Evolutionary conservation across 2,113 vertebrate species (phyloP).

Genomic region (Agelaius phoeniceus): DNA sequence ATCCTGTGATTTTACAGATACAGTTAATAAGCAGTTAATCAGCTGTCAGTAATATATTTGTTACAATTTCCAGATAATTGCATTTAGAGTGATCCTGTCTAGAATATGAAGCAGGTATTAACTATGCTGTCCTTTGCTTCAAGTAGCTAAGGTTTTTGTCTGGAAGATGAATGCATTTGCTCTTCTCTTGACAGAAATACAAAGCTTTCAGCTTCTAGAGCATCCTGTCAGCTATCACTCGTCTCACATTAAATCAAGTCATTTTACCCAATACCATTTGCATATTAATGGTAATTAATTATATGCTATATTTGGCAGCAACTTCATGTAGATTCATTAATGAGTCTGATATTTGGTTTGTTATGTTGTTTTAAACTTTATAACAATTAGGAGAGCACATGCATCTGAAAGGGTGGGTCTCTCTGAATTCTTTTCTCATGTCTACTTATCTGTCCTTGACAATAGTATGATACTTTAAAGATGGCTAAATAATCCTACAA

Average conservation of each 20-base stretch:
- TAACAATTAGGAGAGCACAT: constrained; percentile 59
- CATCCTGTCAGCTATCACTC: constrained; percentile 21
- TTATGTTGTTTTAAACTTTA: constrained; percentile 63
- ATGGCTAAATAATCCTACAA: not conserved
- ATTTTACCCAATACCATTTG: constrained; percentile 57
- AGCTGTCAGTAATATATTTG: not conserved
- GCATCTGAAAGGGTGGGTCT: not conserved
- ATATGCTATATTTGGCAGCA: constrained; percentile 70
- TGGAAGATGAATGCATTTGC: not conserved
- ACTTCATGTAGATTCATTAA: constrained; percentile 54
- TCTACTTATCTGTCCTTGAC: not conserved
- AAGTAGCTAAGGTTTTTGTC: not conserved
- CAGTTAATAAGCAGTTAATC: constrained; percentile 21
- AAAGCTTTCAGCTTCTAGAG: constrained; percentile 2
- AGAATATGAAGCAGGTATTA: not conserved
- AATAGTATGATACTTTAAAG: not conserved
- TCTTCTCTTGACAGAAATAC: not conserved
- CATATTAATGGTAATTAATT: constrained; percentile 74
- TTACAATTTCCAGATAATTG: constrained; percentile 24
- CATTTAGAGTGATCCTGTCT: constrained; percentile 4
- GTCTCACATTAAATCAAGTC: constrained; percentile 25
- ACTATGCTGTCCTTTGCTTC: not conserved
- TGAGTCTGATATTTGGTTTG: constrained; percentile 64
- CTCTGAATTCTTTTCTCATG: not conserved
- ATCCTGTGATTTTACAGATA: not conserved